These are phyloP conservation scores for Calcarius lapponicus DNA, from an alignment of 2,797 vertebrate species.

Conservation along the genomic window DNA sequence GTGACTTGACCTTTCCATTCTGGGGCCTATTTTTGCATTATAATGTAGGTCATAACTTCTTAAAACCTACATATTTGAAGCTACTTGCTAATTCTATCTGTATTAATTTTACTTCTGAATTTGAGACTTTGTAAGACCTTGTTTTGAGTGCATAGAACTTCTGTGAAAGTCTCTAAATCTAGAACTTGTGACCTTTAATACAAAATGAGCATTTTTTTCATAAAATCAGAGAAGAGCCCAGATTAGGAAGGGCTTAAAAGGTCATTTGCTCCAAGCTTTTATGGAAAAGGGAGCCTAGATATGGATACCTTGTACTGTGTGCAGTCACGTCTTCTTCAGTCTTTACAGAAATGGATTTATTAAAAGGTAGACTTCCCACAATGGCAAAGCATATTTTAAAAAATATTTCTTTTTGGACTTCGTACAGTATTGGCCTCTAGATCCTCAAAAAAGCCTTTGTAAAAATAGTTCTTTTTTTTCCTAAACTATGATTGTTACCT, in stretches of 20 bases:
- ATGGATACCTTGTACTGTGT: background rate
- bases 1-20: background rate
- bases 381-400: background rate
- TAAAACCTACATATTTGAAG: conserved; percentile 18
- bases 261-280: background rate
- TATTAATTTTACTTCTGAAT: conserved; percentile 40
- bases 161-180: background rate
- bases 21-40: conserved; percentile 28
- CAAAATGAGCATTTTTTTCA: background rate
- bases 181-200: background rate
- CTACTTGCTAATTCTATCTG: conserved; percentile 14
- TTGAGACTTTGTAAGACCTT: background rate
- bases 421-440: background rate
- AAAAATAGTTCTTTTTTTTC: background rate
- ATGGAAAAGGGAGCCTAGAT: background rate
- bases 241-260: background rate
- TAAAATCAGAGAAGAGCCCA: background rate
- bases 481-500: background rate
- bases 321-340: accelerated
- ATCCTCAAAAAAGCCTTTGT: background rate
- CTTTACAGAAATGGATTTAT: background rate
- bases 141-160: background rate
- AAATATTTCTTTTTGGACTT: background rate
- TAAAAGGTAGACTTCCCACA: background rate
- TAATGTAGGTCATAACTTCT: conserved; percentile 46